Evolutionary conservation across 2,888 invertebrate genomes (phyloP), one percentile per base, ranked within the genome.

Genomic region (Subacronicta megacephala): DNA sequence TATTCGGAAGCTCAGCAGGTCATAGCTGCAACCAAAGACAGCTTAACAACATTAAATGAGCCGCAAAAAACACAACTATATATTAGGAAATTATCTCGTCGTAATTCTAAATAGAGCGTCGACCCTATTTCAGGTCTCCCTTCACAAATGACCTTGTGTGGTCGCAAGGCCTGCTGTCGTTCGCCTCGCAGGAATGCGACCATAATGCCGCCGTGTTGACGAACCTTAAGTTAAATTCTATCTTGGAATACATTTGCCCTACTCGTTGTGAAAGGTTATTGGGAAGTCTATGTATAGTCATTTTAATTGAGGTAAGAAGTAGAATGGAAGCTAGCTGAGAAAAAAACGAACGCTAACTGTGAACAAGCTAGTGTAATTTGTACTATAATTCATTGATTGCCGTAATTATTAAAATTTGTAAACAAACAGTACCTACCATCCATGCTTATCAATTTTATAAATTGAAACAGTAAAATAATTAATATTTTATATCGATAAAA

Each of bases 111-210:
- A 72, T 72, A 77, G 74, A 76, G 56, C 69, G 77, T 74, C 73
- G 72, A 74, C 77, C 77, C 75, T 75, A 77, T 68, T 67, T 73
- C 62, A 68, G 60, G 52, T 59, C 75, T 81, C 92, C 93, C 93
- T 93, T 92, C 92, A 92, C 93, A 84, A 82, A 69, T 84, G 91
- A 87, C 93, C 93, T 93, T 93, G 93, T 81, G 78, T 79, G 75
- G 75, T 79, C 84, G 78, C 89, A 89, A 90, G 90, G 87, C 89
- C 83, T 83, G 54, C 61, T 87, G 88, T 89, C 87, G 89, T 84
- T 88, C 83, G 84, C 83, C 84, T 88, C 86, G 80, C 43, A 77
- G 90, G 93, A 93, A 93, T 93, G 93, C 85, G 85, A 82, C 83
- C 87, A 86, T 87, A 89, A 86, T 83, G 85, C 80, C 75, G 83